phyloP scores from a whole-genome alignment of 37 sponge, comb jelly and placozoan genomes.

The Cladorhizidae sp. region DNA sequence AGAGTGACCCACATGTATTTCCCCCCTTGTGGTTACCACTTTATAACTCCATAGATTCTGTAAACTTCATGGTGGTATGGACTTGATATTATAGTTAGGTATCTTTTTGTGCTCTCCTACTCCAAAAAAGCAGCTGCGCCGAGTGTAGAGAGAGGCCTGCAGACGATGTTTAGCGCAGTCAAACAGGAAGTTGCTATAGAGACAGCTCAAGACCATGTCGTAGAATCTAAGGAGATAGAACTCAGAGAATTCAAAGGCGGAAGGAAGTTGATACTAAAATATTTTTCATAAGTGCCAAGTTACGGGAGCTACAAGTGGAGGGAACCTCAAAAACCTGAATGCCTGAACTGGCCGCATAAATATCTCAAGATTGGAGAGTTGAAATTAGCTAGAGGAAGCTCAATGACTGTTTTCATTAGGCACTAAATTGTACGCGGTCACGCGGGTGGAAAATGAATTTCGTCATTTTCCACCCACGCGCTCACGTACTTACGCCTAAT shows the following conservation, averaged over 20 bases:
- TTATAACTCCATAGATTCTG: constrained; percentile 75
- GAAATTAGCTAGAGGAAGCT: no score
- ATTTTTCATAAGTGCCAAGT: no score
- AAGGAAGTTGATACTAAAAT: constrained; percentile 95
- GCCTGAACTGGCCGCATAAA: no score
- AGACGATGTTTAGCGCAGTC: constrained; percentile 67
- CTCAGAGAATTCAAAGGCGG: constrained; percentile 93
- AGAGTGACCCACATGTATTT: neutral
- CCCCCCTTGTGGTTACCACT: constrained; percentile 44
- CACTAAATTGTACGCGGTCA: no score
- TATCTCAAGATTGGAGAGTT: no score
- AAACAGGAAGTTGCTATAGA: constrained; percentile 91
- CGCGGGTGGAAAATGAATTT: no score
- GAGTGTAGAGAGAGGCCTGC: constrained; percentile 39
- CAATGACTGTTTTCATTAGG: no score
- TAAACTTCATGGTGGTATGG: constrained; percentile 68
- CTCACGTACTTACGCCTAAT: no score
- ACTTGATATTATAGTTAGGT: constrained; percentile 47
- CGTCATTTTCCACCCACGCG: no score
- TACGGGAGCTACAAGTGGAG: no score
- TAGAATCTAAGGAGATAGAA: constrained; percentile 75
- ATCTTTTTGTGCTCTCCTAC: constrained; percentile 45
- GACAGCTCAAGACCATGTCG: constrained; percentile 50
- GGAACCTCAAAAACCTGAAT: no score
- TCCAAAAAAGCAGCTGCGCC: constrained; percentile 49